Base-by-base conservation (phyloP, 2,113 vertebrate genomes). In the Phrynosoma platyrhinos region DNA sequence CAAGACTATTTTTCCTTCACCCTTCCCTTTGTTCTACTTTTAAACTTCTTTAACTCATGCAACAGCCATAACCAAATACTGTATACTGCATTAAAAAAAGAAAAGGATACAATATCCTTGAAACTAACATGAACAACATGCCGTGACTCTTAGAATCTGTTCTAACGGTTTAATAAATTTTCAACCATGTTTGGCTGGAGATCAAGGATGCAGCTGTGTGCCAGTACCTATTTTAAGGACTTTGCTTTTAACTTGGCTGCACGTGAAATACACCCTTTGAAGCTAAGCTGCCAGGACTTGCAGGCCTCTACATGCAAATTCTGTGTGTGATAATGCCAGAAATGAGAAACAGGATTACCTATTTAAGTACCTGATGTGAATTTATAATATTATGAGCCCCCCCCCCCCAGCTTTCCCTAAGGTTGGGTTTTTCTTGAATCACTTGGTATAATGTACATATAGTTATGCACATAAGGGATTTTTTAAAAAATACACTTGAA, bases 161-260 rank as follows among this genome's bases (percentile, higher is more conserved):
- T 66, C n/a, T 82, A 68, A 85, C 27, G 42, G 16, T 85, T 89
- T 79, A 84, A 89, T 89, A 86, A 86, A 74, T 76, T 64, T 89
- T 82, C 62, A 75, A 18, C 47, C 88, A 71, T 78, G 47, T 90
- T 78, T 77, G 64, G 72, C 62, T 76, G 69, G 40, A 58, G 58
- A 82, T 90, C 62, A 86, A 90, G 84, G 47, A 71, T 86, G n/a
- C 32, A 68, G 27, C 62, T 42, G 7, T 58, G 71, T 82, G 47
- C 88, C 88, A 90, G 74, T 74, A 64, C 77, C 83, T 85, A 75
- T 89, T 85, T 89, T 84, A 89, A 89, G 77, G 68, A 85, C 62
- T 89, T 80, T 81, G 58, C 68, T 82, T 85, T 85, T 66, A 36
- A 85, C 78, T 53, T 85, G 69, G 53, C 69, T 89, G 69, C 25